Conservation (phyloP, 2,888 invertebrate genomes). For the Pyrochroa serraticornis region DNA sequence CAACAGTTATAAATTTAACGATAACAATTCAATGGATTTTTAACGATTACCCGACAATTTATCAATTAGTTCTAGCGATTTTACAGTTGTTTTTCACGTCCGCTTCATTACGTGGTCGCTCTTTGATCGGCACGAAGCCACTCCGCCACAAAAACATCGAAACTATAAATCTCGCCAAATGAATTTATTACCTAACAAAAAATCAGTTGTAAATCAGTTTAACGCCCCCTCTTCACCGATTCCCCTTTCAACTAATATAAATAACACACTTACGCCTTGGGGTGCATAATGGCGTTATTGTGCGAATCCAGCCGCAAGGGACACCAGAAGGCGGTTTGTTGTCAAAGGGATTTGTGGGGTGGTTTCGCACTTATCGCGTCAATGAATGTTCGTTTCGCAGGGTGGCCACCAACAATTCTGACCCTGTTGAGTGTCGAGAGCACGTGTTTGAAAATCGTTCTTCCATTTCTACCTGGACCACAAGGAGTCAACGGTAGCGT, state of each 20-base stretch:
- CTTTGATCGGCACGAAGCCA: slow-evolving; percentile 24
- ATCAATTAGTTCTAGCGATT: slow-evolving; percentile 29
- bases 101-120: slow-evolving; percentile 27
- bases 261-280: slow-evolving; percentile 21
- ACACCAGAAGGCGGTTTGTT: slow-evolving; percentile 33
- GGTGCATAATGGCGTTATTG: slow-evolving; percentile 25
- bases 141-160: slow-evolving; percentile 8
- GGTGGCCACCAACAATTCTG: no score
- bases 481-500: no score
- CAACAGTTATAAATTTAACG: slow-evolving; percentile 18
- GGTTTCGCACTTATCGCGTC: no score
- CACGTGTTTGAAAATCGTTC: no score
- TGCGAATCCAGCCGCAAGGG: slow-evolving; percentile 26
- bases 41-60: slow-evolving; percentile 24
- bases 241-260: slow-evolving; percentile 7
- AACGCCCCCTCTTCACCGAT: background rate
- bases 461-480: no score
- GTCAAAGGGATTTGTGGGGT: slow-evolving; percentile 1
- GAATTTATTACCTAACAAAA: slow-evolving; percentile 13
- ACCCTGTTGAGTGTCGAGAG: no score
- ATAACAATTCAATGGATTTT: slow-evolving; percentile 19
- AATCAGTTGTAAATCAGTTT: background rate
- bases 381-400: no score
- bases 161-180: slow-evolving; percentile 12
- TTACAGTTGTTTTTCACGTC: slow-evolving; percentile 28